Conservation (phyloP, 30 jellyfish, hydroid and myxozoan species). For the Hydractinia symbiolongicarpus region DNA sequence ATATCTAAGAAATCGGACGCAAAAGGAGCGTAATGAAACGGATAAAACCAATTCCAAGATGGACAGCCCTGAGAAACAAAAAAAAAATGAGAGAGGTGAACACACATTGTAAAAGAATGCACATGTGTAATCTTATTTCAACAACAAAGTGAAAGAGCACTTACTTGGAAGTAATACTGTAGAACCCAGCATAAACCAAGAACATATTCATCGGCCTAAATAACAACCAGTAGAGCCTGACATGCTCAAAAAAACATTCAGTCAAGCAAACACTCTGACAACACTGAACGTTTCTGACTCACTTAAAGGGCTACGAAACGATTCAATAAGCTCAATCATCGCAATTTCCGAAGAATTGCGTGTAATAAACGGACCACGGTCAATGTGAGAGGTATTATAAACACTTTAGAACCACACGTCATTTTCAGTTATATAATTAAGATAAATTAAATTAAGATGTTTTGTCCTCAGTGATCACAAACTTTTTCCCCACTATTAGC, state of each 20-base stretch:
- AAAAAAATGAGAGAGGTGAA: not conserved
- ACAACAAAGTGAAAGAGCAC: not conserved
- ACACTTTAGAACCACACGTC: no score
- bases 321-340: no score
- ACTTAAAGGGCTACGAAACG: no score
- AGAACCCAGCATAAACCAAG: conserved; percentile 91
- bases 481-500: no score
- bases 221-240: not conserved
- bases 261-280: not conserved
- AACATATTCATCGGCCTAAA: conserved; percentile 82
- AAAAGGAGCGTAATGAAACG: conserved; percentile 95
- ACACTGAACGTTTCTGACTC: not conserved
- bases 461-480: no score
- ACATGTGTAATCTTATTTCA: not conserved
- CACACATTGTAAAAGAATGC: not conserved
- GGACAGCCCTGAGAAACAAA: conserved; percentile 75
- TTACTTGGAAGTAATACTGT: conserved; percentile 78
- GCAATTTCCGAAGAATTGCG: no score
- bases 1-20: conserved; percentile 86
- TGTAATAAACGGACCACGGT: no score
- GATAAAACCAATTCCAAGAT: conserved; percentile 95
- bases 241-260: no score
- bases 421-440: no score
- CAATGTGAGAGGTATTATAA: no score
- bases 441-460: no score